Evolutionary conservation across 1,140 invertebrate species (phyloP).

Genomic region (Belonocnema kinseyi): DNA sequence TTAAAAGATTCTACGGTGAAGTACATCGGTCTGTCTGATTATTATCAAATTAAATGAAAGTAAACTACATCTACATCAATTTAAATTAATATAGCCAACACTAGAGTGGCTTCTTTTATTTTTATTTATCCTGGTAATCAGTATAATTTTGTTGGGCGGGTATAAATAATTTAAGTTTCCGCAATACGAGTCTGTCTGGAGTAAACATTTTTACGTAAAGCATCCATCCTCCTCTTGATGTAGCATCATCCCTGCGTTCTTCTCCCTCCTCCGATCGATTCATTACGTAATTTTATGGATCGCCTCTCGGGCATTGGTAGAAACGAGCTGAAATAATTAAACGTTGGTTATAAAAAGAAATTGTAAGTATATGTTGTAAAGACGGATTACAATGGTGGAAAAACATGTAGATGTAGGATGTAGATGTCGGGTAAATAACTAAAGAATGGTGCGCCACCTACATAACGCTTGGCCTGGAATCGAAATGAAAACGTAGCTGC

Average conservation of each 20-base stretch:
- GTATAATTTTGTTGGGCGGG: neutral
- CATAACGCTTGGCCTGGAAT: constrained; percentile 42
- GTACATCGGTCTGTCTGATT: too few relatives aligned
- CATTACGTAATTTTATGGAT: constrained; percentile 28
- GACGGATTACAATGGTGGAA: constrained; percentile 6
- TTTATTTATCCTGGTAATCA: too few relatives aligned
- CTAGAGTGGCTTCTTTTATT: neutral
- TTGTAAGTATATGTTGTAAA: constrained; percentile 30
- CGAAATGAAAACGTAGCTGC: constrained; percentile 68
- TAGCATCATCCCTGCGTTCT: neutral
- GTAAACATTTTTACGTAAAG: constrained; percentile 21
- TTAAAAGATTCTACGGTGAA: too few relatives aligned
- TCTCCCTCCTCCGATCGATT: neutral
- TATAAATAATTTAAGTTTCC: constrained; percentile 26
- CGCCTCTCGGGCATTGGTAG: constrained; percentile 25
- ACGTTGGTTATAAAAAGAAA: constrained; percentile 5
- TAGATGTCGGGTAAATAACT: constrained; percentile 46
- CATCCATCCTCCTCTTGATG: constrained; percentile 23
- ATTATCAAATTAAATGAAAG: too few relatives aligned
- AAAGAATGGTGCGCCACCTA: constrained; percentile 46
- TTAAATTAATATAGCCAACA: neutral
- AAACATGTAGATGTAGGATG: constrained; percentile 29
- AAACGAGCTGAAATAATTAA: constrained; percentile 23
- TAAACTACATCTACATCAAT: too few relatives aligned
- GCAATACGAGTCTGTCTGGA: neutral